Evolutionary conservation across 2,113 vertebrate species (phyloP).

Genomic region (Austrofundulus limnaeus): DNA sequence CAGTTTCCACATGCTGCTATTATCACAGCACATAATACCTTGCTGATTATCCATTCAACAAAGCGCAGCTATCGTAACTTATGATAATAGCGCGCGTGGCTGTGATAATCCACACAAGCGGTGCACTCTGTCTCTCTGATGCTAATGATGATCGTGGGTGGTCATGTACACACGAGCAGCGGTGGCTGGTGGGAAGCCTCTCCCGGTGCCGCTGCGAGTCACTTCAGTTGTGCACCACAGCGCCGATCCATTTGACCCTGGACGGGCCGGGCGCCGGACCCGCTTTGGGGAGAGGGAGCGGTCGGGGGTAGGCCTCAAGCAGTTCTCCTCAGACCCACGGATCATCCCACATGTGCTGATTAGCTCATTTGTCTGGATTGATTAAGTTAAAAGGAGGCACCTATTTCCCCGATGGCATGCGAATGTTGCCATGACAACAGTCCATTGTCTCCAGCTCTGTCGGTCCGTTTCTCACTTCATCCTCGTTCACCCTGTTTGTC

Average conservation of each 20-base stretch:
- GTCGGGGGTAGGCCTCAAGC: not conserved
- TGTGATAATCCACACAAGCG: slow-evolving; percentile 65
- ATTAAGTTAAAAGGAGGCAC: slow-evolving; percentile 64
- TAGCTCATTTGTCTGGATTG: slow-evolving; percentile 52
- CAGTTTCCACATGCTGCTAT: slow-evolving; percentile 68
- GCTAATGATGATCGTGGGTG: slow-evolving; percentile 74
- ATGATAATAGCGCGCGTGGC: slow-evolving; percentile 65
- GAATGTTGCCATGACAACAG: slow-evolving; percentile 62
- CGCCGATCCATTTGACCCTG: slow-evolving; percentile 42
- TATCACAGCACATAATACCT: slow-evolving; percentile 76
- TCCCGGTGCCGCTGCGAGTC: slow-evolving; percentile 35
- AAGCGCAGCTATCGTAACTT: slow-evolving; percentile 67
- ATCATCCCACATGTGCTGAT: slow-evolving; percentile 51
- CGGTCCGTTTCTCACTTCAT: slow-evolving; percentile 32
- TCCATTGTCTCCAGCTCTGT: slow-evolving; percentile 34
- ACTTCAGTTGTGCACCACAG: slow-evolving; percentile 9
- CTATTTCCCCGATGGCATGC: slow-evolving; percentile 57
- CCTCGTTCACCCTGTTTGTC: slow-evolving; percentile 28
- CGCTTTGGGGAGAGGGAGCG: not conserved
- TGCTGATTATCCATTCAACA: slow-evolving; percentile 76
- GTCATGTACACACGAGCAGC: slow-evolving; percentile 52
- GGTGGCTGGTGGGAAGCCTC: slow-evolving; percentile 34
- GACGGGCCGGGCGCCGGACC: not conserved
- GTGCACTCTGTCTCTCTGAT: slow-evolving; percentile 56
- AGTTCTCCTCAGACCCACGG: slow-evolving; percentile 7